These are phyloP conservation scores for Microctonus aethiopoides DNA, from an alignment of 2,888 invertebrate species.

Conservation along the genomic window DNA sequence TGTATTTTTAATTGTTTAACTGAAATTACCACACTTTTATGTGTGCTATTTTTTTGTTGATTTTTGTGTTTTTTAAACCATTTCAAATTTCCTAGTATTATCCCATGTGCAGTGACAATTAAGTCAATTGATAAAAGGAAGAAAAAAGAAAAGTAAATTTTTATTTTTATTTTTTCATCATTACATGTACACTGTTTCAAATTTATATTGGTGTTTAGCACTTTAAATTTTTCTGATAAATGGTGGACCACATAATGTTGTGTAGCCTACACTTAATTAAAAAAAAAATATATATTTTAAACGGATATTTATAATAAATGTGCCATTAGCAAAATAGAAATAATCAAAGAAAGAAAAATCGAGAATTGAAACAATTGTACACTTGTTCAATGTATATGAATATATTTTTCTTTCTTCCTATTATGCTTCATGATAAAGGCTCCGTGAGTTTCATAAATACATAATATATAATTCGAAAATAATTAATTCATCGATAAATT, in stretches of 20 bases:
- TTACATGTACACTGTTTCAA: not conserved
- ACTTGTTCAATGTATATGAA: not conserved
- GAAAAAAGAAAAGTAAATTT: slow-evolving; percentile 5
- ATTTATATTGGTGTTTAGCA: not conserved
- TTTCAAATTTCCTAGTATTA: not conserved
- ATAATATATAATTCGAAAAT: not conserved
- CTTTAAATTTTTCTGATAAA: not conserved
- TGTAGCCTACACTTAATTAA: not conserved
- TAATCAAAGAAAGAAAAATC: not conserved
- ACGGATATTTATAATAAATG: not conserved
- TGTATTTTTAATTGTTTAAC: slow-evolving; percentile 42
- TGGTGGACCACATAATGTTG: not conserved
- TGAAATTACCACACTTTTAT: slow-evolving; percentile 12
- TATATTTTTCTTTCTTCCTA: not conserved
- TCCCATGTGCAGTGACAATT: not conserved
- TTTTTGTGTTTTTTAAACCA: not conserved
- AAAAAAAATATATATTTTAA: not conserved
- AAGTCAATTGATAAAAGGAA: not conserved
- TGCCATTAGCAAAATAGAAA: not conserved
- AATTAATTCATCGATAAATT: not conserved
- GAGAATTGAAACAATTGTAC: not conserved
- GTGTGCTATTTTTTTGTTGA: not conserved
- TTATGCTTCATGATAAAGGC: not conserved
- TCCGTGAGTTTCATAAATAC: not conserved
- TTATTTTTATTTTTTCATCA: not conserved